Base-by-base conservation (phyloP, 92 coral and sea anemone genomes). In the Blastomussa wellsi region DNA sequence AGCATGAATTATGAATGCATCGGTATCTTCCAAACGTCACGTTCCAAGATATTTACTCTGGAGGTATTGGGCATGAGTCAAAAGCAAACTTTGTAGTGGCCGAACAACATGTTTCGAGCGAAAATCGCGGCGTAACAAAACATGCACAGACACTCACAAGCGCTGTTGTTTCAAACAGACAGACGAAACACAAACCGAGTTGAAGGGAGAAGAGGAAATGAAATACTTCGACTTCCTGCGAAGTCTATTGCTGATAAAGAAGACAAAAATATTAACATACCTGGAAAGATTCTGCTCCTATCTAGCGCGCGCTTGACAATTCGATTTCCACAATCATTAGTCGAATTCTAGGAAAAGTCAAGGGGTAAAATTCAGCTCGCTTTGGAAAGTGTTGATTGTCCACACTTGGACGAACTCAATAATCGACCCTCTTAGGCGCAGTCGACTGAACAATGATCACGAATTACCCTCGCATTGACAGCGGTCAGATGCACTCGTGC, bases 11-110 rank as follows among this genome's bases (percentile, higher is more conserved):
- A 83, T 83, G 87, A 83, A 83, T 74, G 74, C 14, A 74, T 83
- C 87, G 87, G 87, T 74, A 74, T 83, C 87, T 83, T 83, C 87
- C 57, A 73, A 81, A 83, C 42, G 80, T 83, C 80, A 83, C 87
- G 87, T 83, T 83, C 66, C 74, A 17, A 29, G 24, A 41, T 83
- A 48, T 74, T 83, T 83, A 83, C 80, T 83, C 33, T 39, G 28
- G 44, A 20, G 79, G 41, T 60, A 74, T 83, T 83, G 73, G 13
- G 87, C 86, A 59, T 76, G 22, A 60, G 62, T 60, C 79, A 31
- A 22, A 31, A 17, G 37, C 44, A 19, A 47, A 74, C 75, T 74
- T 57, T 59, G 74, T 52, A 62, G 48, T 17, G 47, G 44, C 80
- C 59, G 62, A 81, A 39, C 47, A 79, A 28, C 10, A 59, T 44